Percentiles rank a stretch among this genome's conserved stretches.
These are phyloP conservation scores for Leptogaster cylindrica DNA, from an alignment of 2,888 invertebrate species.

Conservation along the genomic window DNA sequence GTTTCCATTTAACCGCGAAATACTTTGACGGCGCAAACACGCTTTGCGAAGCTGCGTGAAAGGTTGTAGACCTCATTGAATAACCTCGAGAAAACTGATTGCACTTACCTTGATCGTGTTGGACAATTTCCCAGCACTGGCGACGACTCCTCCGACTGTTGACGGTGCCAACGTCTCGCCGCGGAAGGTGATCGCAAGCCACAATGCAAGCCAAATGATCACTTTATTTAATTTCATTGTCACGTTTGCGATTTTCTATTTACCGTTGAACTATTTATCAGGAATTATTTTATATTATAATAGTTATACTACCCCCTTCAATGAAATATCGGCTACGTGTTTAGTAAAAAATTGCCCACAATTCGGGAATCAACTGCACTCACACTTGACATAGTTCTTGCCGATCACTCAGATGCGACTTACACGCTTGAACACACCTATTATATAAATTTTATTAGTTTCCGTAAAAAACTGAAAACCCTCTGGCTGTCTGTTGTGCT, in stretches of 20 bases:
- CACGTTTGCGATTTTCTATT: neutral
- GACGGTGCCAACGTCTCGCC: slow-evolving; percentile 57
- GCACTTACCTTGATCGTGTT: slow-evolving; percentile 60
- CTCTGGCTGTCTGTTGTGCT: neutral
- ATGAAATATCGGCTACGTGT: neutral
- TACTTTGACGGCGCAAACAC: no score
- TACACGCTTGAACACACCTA: neutral
- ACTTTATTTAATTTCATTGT: slow-evolving; percentile 6
- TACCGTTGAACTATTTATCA: no score
- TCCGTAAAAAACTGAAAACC: no score
- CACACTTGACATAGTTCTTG: slow-evolving; percentile 9
- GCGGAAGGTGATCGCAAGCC: neutral
- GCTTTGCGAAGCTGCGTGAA: no score
- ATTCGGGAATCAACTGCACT: no score
- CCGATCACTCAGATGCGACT: no score
- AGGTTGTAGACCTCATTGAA: neutral
- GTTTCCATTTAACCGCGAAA: no score
- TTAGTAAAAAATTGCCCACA: no score
- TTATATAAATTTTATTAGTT: neutral
- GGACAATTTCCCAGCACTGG: slow-evolving; percentile 60
- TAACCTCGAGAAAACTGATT: neutral
- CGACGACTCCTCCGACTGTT: slow-evolving; percentile 61
- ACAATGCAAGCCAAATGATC: no score
- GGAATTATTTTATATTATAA: no score
- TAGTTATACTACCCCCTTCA: neutral